Base-by-base conservation (phyloP, 2,113 vertebrate genomes). In the Panurus biarmicus region DNA sequence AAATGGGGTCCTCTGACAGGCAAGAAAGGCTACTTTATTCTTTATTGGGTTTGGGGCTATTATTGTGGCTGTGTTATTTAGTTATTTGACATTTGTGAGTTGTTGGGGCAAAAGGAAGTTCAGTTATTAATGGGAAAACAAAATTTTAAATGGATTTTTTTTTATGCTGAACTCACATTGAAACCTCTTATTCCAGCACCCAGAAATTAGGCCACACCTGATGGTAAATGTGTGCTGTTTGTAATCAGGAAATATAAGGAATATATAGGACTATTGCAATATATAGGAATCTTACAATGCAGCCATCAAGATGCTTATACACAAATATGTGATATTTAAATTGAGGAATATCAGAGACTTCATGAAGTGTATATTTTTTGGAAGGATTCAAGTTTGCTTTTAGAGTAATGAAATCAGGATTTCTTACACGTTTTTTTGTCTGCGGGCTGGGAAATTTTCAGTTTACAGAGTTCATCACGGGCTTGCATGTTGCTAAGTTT, bases 1-100 rank as follows among this genome's bases (percentile, higher is more conserved):
- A 97, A 97, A 96, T 84, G 86, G 96, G 56, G 82, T 94, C 66
- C 45, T 51, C 95, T 92, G 85, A 94, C 75, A 95, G 74, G 65
- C 77, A 95, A 79, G 89, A 78, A 94, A 88, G 36, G 29, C 71
- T 84, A 69, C 75, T 95, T 94, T 72, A 56, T 77, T 72, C 85
- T 91, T 89, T 93, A 93, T 75, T 94, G 71, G 40, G 94, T 91
- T 69, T 51, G 90, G 58, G 57, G 54, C 92, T 96, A 56, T 93
- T 95, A 83, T 81, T 96, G 90, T 85, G 79, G 56, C 65, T 65
- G 40, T 83, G 65, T 85, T 90, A 69, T 92, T 94, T 93, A 91
- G 84, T 93, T 92, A 94, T 80, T 80, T 91, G 94, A 78, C 74
- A 36, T 87, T 93, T 93, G 29, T 35, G 72, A 80, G 58, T 66